phyloP scores from a whole-genome alignment of 64 coral and sea anemone species.

The Orbicella faveolata region DNA sequence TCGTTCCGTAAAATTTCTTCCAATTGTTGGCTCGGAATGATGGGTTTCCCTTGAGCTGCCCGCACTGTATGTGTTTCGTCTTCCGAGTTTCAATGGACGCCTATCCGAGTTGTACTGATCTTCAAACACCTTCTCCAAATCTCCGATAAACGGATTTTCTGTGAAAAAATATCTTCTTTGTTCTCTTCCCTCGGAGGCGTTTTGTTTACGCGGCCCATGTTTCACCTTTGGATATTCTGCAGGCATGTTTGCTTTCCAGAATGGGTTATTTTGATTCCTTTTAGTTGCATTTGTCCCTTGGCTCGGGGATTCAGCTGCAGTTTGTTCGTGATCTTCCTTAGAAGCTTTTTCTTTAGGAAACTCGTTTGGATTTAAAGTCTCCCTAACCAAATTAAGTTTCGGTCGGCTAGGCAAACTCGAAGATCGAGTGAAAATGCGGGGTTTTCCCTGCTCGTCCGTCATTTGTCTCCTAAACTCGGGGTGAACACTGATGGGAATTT shows the following conservation, averaged over 20 bases:
- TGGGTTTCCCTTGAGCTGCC: neutral
- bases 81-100: neutral
- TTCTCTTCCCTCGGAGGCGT: neutral
- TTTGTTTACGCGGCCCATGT: neutral
- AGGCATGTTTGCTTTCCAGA: neutral
- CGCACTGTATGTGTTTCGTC: neutral
- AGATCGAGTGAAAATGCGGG: conserved; percentile 18
- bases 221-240: neutral
- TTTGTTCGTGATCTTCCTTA: neutral
- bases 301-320: neutral
- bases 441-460: conserved; percentile 14
- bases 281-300: neutral
- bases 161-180: conserved; percentile 25
- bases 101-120: conserved; percentile 5
- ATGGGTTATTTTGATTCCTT: neutral
- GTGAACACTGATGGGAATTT: conserved; percentile 39
- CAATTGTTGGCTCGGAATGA: neutral
- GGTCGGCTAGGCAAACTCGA: neutral
- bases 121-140: conserved; percentile 12
- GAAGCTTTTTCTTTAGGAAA: neutral
- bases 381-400: neutral
- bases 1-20: neutral
- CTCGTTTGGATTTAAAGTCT: neutral
- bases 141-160: conserved; percentile 29
- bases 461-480: conserved; percentile 18